Evolutionary conservation across 2,888 invertebrate species (phyloP), one percentile per base, ranked within the genome.

Genomic region (Aromia moschata): DNA sequence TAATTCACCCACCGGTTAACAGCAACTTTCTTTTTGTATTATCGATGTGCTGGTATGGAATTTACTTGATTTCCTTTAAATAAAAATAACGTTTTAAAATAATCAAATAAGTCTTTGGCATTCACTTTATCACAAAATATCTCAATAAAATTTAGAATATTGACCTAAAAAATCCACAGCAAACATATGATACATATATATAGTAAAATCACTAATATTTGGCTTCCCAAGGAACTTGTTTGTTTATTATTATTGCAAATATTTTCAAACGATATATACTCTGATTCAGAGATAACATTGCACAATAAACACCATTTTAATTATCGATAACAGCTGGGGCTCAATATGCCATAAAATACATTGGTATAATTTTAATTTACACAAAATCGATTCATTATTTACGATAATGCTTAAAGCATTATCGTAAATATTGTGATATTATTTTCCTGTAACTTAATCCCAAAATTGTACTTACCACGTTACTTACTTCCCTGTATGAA

Each of bases 221-320:
- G n/a, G 2, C 15, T 16, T 14, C 36, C 4, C 17, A 46, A 33
- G 2, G 16, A 5, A 25, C 7, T 7, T 25, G n/a, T n/a, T n/a
- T n/a, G n/a, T 25, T 25, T 25, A 25, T 7, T 33, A 46, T 12
- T 12, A 37, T 11, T 36, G 15, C 16, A 46, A 47, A 36, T 30
- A 47, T 37, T 30, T 49, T 56, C n/a, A 56, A 56, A 47, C 47
- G 49, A 41, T 43, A 49, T 56, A 56, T 47, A 56, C 56, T 56
- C 56, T 56, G 14, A 56, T 49, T 45, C 43, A 36, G 16, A 25
- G 7, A 25, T 36, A 56, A 56, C 56, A 56, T 43, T 43, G 14
- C 17, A 49, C 41, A 49, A 41, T 37, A 47, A 46, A 36, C 11
- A 33, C 2, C 36, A 15, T 16, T n/a, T 7, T 31, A 33, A n/a